phyloP scores from a whole-genome alignment of 2,888 invertebrate species.

The Lepidonotus clava region DNA sequence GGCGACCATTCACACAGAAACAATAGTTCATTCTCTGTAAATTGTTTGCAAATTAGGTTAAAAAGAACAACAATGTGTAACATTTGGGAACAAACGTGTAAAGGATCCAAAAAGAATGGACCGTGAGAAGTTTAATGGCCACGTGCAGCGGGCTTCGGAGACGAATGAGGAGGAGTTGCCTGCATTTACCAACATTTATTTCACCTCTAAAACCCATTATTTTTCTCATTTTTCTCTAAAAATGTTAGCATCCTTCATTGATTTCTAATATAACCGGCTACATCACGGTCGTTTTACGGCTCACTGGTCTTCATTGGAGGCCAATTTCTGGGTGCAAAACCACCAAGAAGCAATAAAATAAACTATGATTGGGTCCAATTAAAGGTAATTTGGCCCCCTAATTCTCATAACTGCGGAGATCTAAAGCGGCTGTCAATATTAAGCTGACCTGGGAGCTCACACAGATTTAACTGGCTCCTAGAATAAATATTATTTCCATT shows the following conservation, averaged over 20 bases:
- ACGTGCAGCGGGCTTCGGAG: no score
- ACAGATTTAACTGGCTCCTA: background rate
- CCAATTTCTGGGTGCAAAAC: background rate
- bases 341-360: background rate
- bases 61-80: no score
- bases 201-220: no score
- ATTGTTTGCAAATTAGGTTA: no score
- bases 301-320: background rate
- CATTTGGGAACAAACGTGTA: no score
- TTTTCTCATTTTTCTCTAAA: background rate
- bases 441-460: background rate
- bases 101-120: no score
- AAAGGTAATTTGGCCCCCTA: conserved; percentile 2
- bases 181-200: no score
- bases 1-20: background rate
- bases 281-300: background rate
- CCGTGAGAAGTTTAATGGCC: no score
- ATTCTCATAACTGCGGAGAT: background rate
- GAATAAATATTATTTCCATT: no score
- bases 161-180: no score
- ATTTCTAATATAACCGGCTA: background rate
- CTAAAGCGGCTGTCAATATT: background rate
- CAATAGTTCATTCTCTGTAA: no score
- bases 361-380: conserved; percentile 4
- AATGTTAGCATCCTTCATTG: background rate